Base-by-base conservation (phyloP, 23 tunicate species). In the Diplosoma virens region DNA sequence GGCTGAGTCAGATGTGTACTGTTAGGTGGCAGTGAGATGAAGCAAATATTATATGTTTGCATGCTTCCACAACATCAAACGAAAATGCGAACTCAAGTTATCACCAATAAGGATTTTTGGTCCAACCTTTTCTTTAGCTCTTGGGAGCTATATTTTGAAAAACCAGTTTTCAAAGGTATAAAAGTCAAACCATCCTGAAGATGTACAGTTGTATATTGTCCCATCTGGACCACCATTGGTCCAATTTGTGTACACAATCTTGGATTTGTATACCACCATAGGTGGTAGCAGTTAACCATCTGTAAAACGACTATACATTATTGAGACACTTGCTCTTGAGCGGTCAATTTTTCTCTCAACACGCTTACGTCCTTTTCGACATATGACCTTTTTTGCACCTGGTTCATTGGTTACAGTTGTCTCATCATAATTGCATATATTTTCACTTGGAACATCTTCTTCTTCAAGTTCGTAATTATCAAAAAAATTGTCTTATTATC, bases 381-480 rank as follows among this genome's bases (percentile, higher is more conserved):
- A 25, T 47, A 72, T 50, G 34, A 72, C 34, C 18, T 72, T 72
- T 47, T 72, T 72, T 20, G 61, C 14, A 4, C 61, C 81, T 20
- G 78, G 78, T 25, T 72, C 61, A 48, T 72, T 47, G 33, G 78
- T 72, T 23, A 72, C 34, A 37, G 47, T 72, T 3, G 78, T 72
- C 35, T 72, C 81, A 76, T 76, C 81, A 28, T 18, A 56, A 76
- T 76, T 76, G 33, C 47, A 56, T 11, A 76, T 58, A 58, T 56
- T 76, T 47, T 47, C 60, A 23, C 17, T 3, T 47, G 46, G 61
- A 31, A 72, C 61, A 35, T 67, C 26, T 34, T 35, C 24, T 21
- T n/a, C 61, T 47, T 47, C 60, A 11, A 25, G 9, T 11, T 50
- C 34, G 25, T 23, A 48, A 26, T 72, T 72, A 61, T 47, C 60